Evolutionary conservation across 92 coral and sea anemone species (phyloP).

Genomic region (Porites evermanni): DNA sequence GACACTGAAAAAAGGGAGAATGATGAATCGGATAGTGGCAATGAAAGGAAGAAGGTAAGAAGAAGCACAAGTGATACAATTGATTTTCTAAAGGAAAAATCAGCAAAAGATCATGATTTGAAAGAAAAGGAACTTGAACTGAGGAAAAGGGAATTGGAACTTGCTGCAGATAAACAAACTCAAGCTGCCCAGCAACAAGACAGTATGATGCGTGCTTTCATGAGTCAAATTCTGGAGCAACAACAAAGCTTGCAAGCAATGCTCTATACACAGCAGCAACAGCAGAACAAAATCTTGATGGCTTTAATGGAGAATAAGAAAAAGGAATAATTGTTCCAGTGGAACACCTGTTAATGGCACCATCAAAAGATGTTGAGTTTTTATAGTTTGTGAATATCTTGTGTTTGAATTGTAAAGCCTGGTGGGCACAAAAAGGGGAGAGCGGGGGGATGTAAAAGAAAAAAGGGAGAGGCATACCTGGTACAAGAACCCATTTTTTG

Average conservation of each 20-base stretch:
- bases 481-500: constrained; percentile 3
- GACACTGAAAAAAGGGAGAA: constrained; percentile 23
- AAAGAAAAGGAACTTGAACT: constrained; percentile 52
- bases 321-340: neutral
- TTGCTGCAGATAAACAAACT: constrained; percentile 38
- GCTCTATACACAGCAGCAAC: constrained; percentile 24
- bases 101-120: constrained; percentile 25
- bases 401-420: no score
- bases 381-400: neutral
- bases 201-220: constrained; percentile 3
- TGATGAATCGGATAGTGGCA: neutral
- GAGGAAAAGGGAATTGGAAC: constrained; percentile 38
- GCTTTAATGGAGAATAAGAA: constrained; percentile 26
- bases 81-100: constrained; percentile 36
- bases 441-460: neutral
- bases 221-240: constrained; percentile 39
- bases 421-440: no score
- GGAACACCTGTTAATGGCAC: neutral
- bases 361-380: constrained; percentile 1
- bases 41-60: constrained; percentile 18
- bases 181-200: constrained; percentile 26
- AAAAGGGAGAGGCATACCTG: constrained; percentile 7
- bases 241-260: constrained; percentile 28
- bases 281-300: constrained; percentile 34
- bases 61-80: constrained; percentile 45